Evolutionary conservation across 2,888 invertebrate species (phyloP), one percentile per base, ranked within the genome.

Genomic region (Nineta flava): DNA sequence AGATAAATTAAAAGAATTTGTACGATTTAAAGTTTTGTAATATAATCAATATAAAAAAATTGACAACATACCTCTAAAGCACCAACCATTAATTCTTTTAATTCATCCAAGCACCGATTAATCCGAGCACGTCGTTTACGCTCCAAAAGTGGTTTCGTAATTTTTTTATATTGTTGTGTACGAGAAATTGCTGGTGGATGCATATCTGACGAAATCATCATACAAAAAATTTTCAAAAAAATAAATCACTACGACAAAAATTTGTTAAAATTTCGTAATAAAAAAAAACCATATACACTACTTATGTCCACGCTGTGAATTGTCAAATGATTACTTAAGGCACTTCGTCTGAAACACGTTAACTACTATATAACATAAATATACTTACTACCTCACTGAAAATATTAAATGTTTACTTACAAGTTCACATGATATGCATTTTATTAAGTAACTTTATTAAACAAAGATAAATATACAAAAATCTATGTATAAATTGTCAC

Each of bases 61-160:
- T 15, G n/a, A 26, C 41, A 42, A 50, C 45, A 10, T 50, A 53
- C 53, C 51, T 53, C 53, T 42, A 82, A 67, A 51, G 81, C 80
- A 35, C 77, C 77, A 49, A 81, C 80, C 77, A 83, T 81, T 55
- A 83, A 72, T 58, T 82, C 81, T 65, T 82, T 83, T 42, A 83
- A 70, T 58, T 83, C 83, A 59, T 83, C 83, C 55, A 84, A 65
- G 60, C 82, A 83, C 41, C 79, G 74, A 64, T 83, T 84, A 38
- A 53, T 53, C 59, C 83, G 73, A 49, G 83, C 83, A 50, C 83
- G 74, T 44, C 83, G 68, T 60, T 83, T 82, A 53, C 83, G 68
- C 63, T 83, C 83, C 57, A 83, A 64, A 65, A 83, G 72, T n/a
- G 83, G 83, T 62, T 83, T 83, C 63, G 81, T 83, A 54, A 83